Evolutionary conservation across 2,113 vertebrate species (phyloP), one percentile per base, ranked within the genome.

Genomic region (Corvus cornix): DNA sequence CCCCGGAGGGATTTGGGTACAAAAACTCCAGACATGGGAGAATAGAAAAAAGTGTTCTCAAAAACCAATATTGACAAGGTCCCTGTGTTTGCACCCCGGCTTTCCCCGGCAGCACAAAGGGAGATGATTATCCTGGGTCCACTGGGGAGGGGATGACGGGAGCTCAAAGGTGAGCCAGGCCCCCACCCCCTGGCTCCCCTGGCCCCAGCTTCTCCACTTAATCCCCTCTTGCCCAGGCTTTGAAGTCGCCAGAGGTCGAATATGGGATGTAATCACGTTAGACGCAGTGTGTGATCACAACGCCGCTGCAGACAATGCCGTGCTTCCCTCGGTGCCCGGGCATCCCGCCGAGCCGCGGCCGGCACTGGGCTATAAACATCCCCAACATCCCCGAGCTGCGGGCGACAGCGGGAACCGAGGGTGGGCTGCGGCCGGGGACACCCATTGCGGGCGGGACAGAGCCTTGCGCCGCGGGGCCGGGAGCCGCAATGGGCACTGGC

Each of bases 31-130:
- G 72, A 94, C 85, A 93, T 55, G 43, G 73, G 64, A 87, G 86
- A 79, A 87, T 67, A 95, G 90, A 91, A 72, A 93, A 97, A 93
- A 93, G 87, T 94, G 94, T 90, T 93, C 91, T 96, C 88, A 90
- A 95, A 96, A 96, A 87, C 88, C 89, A 78, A 80, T 83, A 73
- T 67, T 82, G 81, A 91, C 90, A 64, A 77, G 89, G 63, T 93
- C 72, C 86, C 72, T 39, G 72, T 86, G 69, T 97, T 92, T 95
- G 91, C 74, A 76, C 60, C 82, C 46, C 58, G 21, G 79, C 86
- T 95, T 93, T 89, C 68, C 95, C 66, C 7, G 8, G 70, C 67
- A 93, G 84, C 72, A 87, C 90, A 68, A 82, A 41, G 53, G 89
- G 41, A 87, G 72, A 67, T 85, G 53, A 86, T 95, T 87, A 95